Percentiles rank a stretch among this genome's conserved stretches.
phyloP scores from a whole-genome alignment of 2,888 invertebrate genomes.

The Lepeophtheirus nordmannii region DNA sequence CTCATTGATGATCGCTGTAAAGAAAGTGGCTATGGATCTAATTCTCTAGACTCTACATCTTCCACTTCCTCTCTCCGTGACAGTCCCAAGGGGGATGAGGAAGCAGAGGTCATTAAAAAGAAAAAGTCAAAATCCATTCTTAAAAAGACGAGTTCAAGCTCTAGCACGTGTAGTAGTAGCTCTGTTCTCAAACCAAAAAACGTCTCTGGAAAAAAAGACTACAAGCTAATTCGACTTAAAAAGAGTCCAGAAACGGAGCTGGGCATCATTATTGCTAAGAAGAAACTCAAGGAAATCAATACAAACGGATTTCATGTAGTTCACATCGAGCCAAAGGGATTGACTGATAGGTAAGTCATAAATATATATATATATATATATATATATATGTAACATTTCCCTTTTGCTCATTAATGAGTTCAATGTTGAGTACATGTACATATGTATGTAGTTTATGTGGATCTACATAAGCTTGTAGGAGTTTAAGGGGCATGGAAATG shows the following conservation, averaged over 20 bases:
- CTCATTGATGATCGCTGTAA: constrained; percentile 11
- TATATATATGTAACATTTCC: too few species aligned
- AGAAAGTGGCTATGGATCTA: constrained; percentile 15
- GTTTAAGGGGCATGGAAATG: too few species aligned
- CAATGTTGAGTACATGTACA: too few species aligned
- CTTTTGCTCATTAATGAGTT: too few species aligned
- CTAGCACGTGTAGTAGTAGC: background rate
- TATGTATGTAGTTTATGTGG: too few species aligned
- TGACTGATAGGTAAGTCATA: constrained; percentile 48
- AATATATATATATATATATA: too few species aligned
- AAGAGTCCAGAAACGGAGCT: constrained; percentile 45
- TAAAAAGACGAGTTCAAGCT: background rate
- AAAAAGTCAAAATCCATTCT: background rate
- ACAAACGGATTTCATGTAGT: constrained; percentile 49
- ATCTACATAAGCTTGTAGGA: too few species aligned
- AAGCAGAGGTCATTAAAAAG: background rate
- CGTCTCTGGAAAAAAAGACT: constrained; percentile 10
- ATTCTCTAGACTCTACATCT: background rate
- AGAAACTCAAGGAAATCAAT: constrained; percentile 39
- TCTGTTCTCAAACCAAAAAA: background rate
- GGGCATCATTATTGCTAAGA: constrained; percentile 54
- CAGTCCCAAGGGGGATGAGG: constrained; percentile 12
- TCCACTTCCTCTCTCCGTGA: constrained; percentile 4
- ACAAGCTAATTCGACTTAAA: constrained; percentile 17
- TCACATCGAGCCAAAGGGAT: constrained; percentile 50